A percentile compares a stretch with the other conserved stretches of the same genome.
Conservation (phyloP, 2,113 vertebrate genomes). For the Triplophysa tibetana region DNA sequence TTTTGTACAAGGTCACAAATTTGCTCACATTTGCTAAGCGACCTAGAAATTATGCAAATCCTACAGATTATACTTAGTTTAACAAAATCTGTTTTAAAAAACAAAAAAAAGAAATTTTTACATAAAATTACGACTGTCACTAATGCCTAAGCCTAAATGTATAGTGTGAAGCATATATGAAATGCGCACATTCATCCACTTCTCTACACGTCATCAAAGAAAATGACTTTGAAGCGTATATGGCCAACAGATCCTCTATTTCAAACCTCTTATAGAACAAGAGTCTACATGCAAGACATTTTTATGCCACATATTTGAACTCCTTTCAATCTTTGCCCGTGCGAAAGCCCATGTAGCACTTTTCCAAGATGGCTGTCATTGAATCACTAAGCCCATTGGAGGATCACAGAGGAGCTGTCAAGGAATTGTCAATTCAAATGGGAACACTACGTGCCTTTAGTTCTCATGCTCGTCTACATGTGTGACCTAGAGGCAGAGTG, state of each 20-base stretch:
- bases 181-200: background rate
- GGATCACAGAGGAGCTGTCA: conserved; percentile 47
- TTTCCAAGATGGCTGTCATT: conserved; percentile 50
- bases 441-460: conserved; percentile 53
- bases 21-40: too few species aligned
- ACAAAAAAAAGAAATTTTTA: too few species aligned
- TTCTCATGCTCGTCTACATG: conserved; percentile 51
- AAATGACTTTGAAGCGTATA: conserved; percentile 43
- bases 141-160: too few species aligned
- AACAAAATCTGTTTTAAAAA: too few species aligned
- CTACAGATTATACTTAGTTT: too few species aligned
- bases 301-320: conserved; percentile 15
- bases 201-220: background rate
- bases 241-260: conserved; percentile 42
- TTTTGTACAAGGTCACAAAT: too few species aligned
- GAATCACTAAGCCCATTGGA: conserved; percentile 47
- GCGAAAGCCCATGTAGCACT: conserved; percentile 29
- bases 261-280: conserved; percentile 39
- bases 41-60: background rate
- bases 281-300: conserved; percentile 13
- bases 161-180: too few species aligned
- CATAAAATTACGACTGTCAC: too few species aligned
- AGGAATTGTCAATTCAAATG: conserved; percentile 57
- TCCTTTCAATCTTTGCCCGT: conserved; percentile 33
- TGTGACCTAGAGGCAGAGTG: conserved; percentile 56